Percentiles rank a stretch among this genome's conserved stretches.
phyloP scores from a whole-genome alignment of 2,113 vertebrate genomes.

The Lampris incognitus region DNA sequence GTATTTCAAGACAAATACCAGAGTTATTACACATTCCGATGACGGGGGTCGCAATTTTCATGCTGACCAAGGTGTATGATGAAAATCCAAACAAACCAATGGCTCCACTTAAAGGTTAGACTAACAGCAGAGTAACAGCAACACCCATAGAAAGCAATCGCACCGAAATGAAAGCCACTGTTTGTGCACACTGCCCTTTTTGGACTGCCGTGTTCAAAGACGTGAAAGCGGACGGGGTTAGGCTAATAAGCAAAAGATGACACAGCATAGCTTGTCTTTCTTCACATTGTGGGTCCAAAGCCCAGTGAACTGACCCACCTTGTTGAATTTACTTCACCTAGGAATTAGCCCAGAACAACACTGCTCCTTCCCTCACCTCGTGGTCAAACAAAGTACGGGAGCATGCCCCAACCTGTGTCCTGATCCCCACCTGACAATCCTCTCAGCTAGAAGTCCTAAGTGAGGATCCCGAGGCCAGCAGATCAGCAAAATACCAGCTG shows the following conservation, averaged over 20 bases:
- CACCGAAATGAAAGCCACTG: slow-evolving; percentile 41
- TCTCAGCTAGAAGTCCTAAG: slow-evolving; percentile 40
- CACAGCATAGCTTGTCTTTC: slow-evolving; percentile 33
- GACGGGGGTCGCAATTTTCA: slow-evolving; percentile 25
- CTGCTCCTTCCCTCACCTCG: slow-evolving; percentile 31
- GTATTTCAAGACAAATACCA: slow-evolving; percentile 63
- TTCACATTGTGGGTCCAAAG: slow-evolving; percentile 41
- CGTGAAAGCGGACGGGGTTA: slow-evolving; percentile 45
- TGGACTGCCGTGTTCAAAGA: slow-evolving; percentile 9
- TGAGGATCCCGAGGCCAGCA: slow-evolving; percentile 20
- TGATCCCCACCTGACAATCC: slow-evolving; percentile 31
- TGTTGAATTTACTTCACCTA: slow-evolving; percentile 26
- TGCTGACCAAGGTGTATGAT: slow-evolving; percentile 41
- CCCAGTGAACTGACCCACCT: slow-evolving; percentile 60
- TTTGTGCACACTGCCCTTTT: slow-evolving; percentile 15
- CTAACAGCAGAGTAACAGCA: slow-evolving; percentile 41
- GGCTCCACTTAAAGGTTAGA: slow-evolving; percentile 44
- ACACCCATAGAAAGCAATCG: slow-evolving; percentile 49
- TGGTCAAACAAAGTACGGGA: slow-evolving; percentile 51
- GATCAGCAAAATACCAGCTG: slow-evolving; percentile 42
- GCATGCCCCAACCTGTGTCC: slow-evolving; percentile 39
- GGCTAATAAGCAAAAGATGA: slow-evolving; percentile 59
- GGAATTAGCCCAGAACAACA: slow-evolving; percentile 34
- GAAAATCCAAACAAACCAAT: slow-evolving; percentile 52
- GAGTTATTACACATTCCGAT: slow-evolving; percentile 68